phyloP scores from a whole-genome alignment of 2,797 vertebrate species.

The Pteropus rufus region DNA sequence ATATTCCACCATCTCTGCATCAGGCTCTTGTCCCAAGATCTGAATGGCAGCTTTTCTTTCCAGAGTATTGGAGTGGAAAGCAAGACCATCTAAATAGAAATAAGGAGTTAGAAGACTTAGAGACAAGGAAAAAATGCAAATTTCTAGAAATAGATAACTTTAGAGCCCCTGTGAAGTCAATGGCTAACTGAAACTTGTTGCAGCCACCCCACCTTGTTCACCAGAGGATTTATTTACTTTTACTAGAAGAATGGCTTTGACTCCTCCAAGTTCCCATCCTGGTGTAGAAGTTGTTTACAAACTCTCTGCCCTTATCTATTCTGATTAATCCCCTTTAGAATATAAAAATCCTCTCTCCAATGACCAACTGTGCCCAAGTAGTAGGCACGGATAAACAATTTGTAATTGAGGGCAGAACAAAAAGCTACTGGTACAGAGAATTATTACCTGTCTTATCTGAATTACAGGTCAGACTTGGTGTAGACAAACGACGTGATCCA shows the following conservation, averaged over 20 bases:
- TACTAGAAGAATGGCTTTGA: background rate
- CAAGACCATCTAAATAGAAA: conserved; percentile 83
- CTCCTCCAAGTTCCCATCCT: background rate
- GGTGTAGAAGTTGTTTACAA: background rate
- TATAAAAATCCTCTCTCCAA: background rate
- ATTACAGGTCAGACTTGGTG: conserved; percentile 88
- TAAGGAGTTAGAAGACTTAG: conserved; percentile 54
- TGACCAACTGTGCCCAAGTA: background rate
- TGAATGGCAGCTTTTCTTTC: conserved; percentile 91
- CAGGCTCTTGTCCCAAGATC: conserved; percentile 88
- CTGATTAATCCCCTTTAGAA: background rate
- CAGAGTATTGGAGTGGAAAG: conserved; percentile 90
- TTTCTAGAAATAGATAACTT: background rate
- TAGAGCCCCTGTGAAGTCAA: background rate
- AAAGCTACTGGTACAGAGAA: background rate
- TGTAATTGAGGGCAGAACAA: background rate
- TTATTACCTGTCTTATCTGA: conserved; percentile 90
- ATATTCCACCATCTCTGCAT: conserved; percentile 98
- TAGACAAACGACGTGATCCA: conserved; percentile 85
- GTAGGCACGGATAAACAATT: background rate
- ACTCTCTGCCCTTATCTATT: background rate
- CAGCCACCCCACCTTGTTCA: background rate
- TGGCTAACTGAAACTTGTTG: background rate
- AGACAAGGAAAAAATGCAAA: conserved; percentile 18
- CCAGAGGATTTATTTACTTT: background rate